Conservation (phyloP, 2,888 invertebrate genomes). For the Macrophya alboannulata region DNA sequence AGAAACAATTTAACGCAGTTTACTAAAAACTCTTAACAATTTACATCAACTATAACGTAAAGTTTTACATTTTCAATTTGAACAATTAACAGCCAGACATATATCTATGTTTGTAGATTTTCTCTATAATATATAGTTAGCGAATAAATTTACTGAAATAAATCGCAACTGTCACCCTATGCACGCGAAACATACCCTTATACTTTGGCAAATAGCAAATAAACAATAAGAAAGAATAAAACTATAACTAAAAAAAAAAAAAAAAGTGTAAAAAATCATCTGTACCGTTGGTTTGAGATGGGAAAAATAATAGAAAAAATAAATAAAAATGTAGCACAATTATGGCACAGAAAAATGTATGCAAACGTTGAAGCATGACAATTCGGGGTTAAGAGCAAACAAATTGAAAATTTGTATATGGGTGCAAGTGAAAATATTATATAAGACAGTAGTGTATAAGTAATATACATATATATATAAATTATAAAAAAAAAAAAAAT, state of each 20-base stretch:
- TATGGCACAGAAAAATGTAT: conserved; percentile 43
- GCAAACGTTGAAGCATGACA: conserved; percentile 53
- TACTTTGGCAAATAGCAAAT: background rate
- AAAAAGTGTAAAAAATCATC: background rate
- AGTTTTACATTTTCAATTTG: conserved; percentile 30
- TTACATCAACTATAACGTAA: conserved; percentile 21
- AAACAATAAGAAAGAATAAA: background rate
- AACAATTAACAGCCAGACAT: conserved; percentile 43
- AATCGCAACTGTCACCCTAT: conserved; percentile 26
- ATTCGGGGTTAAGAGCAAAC: conserved; percentile 50
- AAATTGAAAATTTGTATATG: conserved; percentile 49
- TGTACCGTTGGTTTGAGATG: background rate
- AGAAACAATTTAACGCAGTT: conserved; percentile 11
- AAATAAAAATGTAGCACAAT: conserved; percentile 25
- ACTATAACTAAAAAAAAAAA: background rate
- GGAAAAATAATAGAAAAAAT: conserved; percentile 2
- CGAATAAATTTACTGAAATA: conserved; percentile 28
- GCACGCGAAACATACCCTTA: conserved; percentile 35
- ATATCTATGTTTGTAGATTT: conserved; percentile 10
- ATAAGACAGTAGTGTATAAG: conserved; percentile 35
- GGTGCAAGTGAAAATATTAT: conserved; percentile 52
- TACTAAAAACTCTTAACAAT: conserved; percentile 19
- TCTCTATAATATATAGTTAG: background rate
- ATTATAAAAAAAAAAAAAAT: conserved; percentile 33
- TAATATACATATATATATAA: conserved; percentile 48